A percentile compares a stretch with the other conserved stretches of the same genome.
Evolutionary conservation across 1,140 invertebrate species (phyloP).

Genomic region (Plectrocnemia conspersa): DNA sequence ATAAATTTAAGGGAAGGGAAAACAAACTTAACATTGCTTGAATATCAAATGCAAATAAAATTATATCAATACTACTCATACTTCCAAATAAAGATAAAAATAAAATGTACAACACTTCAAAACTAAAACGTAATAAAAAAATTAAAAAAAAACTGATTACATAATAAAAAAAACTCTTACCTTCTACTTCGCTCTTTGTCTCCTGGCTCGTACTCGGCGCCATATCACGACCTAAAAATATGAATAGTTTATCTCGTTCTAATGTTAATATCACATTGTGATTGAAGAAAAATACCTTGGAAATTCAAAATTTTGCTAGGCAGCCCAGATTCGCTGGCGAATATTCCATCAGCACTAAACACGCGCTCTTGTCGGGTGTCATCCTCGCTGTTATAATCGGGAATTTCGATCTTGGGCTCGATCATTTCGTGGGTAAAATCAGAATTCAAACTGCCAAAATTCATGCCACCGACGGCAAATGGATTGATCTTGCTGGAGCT

Average conservation of each 20-base stretch:
- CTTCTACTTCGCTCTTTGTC: slow-evolving; percentile 32
- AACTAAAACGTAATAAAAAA: too few species aligned
- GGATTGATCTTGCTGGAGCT: slow-evolving; percentile 32
- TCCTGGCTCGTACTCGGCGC: slow-evolving; percentile 31
- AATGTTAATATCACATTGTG: not conserved
- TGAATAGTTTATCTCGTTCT: too few species aligned
- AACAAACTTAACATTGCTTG: too few species aligned
- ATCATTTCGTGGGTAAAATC: slow-evolving; percentile 34
- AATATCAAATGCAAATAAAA: too few species aligned
- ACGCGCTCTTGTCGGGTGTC: slow-evolving; percentile 29
- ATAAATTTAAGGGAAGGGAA: too few species aligned
- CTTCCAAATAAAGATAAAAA: too few species aligned
- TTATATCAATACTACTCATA: too few species aligned
- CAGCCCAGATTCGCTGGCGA: slow-evolving; percentile 25
- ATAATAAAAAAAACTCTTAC: too few species aligned
- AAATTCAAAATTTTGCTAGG: slow-evolving; percentile 25
- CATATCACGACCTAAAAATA: slow-evolving; percentile 24
- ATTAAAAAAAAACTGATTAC: too few species aligned
- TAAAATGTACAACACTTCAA: too few species aligned
- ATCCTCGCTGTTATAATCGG: slow-evolving; percentile 35
- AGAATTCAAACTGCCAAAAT: slow-evolving; percentile 17
- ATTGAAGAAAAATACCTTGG: slow-evolving; percentile 24
- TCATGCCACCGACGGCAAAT: slow-evolving; percentile 31
- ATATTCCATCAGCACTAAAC: slow-evolving; percentile 31
- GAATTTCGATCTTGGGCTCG: slow-evolving; percentile 34